phyloP scores from a whole-genome alignment of 2,888 invertebrate species.

The Mallateleia sp. region DNA sequence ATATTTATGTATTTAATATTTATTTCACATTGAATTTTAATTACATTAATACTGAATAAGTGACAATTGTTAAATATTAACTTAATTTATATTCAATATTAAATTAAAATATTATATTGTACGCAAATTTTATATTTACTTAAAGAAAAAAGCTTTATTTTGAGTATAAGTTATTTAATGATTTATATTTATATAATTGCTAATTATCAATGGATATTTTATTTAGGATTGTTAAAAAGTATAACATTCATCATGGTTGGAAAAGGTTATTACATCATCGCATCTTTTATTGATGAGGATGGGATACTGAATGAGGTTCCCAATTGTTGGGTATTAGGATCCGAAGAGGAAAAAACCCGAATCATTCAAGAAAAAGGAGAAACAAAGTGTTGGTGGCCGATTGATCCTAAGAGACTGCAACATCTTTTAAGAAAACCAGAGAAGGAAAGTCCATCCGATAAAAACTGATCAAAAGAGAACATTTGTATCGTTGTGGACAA shows the following conservation, averaged over 20 bases:
- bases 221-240: too few species aligned
- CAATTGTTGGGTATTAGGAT: not conserved
- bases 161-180: too few species aligned
- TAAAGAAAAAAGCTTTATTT: too few species aligned
- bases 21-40: too few species aligned
- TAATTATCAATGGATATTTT: too few species aligned
- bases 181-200: too few species aligned
- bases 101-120: too few species aligned
- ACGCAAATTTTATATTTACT: too few species aligned
- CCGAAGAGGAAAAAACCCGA: not conserved
- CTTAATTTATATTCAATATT: too few species aligned
- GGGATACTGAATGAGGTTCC: not conserved
- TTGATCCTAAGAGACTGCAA: not conserved
- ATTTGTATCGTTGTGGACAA: not conserved
- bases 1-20: too few species aligned
- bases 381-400: conserved; percentile 2
- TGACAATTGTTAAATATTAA: too few species aligned
- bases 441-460: not conserved
- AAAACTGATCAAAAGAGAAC: not conserved
- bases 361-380: not conserved
- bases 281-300: not conserved
- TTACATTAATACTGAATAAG: too few species aligned
- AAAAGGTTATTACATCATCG: not conserved
- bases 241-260: not conserved
- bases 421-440: not conserved